Evolutionary conservation across 2,113 vertebrate species (phyloP).

Genomic region (Seriola quinqueradiata): DNA sequence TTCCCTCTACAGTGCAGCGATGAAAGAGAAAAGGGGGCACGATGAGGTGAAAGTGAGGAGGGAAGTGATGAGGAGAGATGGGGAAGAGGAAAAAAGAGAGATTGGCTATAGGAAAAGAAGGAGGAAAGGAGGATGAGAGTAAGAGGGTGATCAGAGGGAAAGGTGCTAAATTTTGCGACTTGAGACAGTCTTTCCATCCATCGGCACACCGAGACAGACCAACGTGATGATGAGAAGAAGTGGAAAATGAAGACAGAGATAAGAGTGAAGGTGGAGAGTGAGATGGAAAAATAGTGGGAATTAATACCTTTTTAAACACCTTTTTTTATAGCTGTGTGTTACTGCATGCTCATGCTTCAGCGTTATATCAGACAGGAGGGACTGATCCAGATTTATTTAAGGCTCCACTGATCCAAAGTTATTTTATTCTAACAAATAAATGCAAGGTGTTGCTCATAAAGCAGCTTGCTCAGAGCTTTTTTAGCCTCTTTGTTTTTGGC

Average conservation of each 20-base stretch:
- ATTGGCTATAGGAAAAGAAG: not conserved
- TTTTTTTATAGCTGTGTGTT: not conserved
- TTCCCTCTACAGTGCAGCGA: not conserved
- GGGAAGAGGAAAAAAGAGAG: not conserved
- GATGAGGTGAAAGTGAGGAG: not conserved
- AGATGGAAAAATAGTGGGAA: not conserved
- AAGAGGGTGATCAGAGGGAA: not conserved
- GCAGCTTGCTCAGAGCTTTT: not conserved
- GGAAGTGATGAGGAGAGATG: not conserved
- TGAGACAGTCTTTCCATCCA: slow-evolving; percentile 5
- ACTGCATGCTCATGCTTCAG: not conserved
- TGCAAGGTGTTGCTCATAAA: not conserved
- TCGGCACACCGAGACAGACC: not conserved
- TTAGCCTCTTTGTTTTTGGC: not conserved
- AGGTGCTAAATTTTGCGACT: not conserved
- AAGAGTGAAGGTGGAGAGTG: not conserved
- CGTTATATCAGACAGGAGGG: too few species aligned
- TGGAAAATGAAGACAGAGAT: not conserved
- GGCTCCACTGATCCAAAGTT: not conserved
- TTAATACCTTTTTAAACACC: too few species aligned
- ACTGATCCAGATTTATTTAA: not conserved
- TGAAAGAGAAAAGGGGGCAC: slow-evolving; percentile 1
- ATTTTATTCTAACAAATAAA: not conserved
- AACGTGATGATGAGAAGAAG: not conserved
- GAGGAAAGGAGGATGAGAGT: not conserved